Conservation (phyloP, 2,113 vertebrate genomes). For the Guaruba guarouba region DNA sequence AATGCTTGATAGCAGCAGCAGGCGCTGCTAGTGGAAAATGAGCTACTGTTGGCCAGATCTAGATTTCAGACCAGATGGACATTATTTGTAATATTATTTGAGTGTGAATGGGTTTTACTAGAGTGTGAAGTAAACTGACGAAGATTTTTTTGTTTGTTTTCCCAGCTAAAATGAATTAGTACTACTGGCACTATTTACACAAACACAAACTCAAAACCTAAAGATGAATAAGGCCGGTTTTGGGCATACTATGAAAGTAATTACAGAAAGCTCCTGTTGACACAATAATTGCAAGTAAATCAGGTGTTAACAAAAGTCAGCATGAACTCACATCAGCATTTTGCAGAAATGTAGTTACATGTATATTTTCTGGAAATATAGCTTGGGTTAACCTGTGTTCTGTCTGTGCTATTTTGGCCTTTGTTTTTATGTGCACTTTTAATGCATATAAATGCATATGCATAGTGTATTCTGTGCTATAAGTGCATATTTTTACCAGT, state of each 20-base stretch:
- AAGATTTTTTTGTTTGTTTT: neutral
- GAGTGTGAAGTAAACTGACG: slow-evolving; percentile 46
- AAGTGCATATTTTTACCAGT: neutral
- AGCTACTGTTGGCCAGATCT: neutral
- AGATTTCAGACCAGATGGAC: slow-evolving; percentile 40
- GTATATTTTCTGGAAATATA: neutral
- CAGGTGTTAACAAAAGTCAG: neutral
- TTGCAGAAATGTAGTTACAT: neutral
- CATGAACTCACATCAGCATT: neutral
- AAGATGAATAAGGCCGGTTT: neutral
- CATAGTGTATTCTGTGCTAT: neutral
- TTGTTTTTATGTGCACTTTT: neutral
- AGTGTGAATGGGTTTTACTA: neutral
- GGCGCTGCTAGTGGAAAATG: neutral
- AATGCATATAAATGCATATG: neutral
- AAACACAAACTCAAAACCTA: neutral
- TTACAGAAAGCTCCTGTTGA: neutral
- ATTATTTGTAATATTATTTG: neutral
- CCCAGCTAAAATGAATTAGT: neutral
- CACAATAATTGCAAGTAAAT: neutral
- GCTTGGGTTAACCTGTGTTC: neutral
- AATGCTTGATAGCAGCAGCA: neutral
- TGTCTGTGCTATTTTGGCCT: neutral
- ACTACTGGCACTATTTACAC: neutral
- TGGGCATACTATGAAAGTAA: neutral